Evolutionary conservation across 2,888 invertebrate species (phyloP), one percentile per base, ranked within the genome.

Genomic region (Chalcis sispes): DNA sequence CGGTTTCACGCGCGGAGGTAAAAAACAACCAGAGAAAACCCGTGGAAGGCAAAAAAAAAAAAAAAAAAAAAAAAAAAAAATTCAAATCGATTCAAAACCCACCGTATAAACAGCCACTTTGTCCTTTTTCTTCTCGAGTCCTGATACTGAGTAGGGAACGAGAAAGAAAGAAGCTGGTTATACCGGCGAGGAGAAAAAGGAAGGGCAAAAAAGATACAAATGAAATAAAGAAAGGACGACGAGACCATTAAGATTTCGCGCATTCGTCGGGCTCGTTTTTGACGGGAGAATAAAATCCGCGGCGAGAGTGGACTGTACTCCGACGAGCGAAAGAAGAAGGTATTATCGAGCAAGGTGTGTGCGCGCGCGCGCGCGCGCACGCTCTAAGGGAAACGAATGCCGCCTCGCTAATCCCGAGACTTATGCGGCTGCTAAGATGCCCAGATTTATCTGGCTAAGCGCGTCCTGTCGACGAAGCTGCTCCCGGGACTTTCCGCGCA

Each of bases 381-480:
- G 82, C n/a, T n/a, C n/a, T n/a, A 80, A 81, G 81, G 81, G 79
- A 59, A 20, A 25, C 32, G 42, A n/a, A 27, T 54, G 52, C 48
- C 46, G 2, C 50, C 82, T 79, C 77, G 85, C 84, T 88, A 88
- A 88, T 88, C 88, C 87, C 79, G 50, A 85, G 87, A 87, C 87
- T 88, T 87, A 88, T 86, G 85, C 86, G 83, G 81, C 80, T 81
- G 82, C 79, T 87, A 86, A 88, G 87, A 85, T 85, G 85, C 82
- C 81, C 85, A 88, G 88, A 88, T 88, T 88, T 88, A 87, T 88
- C 86, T 83, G 86, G 87, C 87, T 87, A 73, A 77, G 70, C 59
- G 67, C 29, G 48, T 20, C 25, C 32, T 18, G 42, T 5, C 72
- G 74, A 46, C 69, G 74, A 62, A 65, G 65, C 50, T 3, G 25